These are phyloP conservation scores for Pavo muticus DNA, from an alignment of 2,113 vertebrate species.

Conservation along the genomic window DNA sequence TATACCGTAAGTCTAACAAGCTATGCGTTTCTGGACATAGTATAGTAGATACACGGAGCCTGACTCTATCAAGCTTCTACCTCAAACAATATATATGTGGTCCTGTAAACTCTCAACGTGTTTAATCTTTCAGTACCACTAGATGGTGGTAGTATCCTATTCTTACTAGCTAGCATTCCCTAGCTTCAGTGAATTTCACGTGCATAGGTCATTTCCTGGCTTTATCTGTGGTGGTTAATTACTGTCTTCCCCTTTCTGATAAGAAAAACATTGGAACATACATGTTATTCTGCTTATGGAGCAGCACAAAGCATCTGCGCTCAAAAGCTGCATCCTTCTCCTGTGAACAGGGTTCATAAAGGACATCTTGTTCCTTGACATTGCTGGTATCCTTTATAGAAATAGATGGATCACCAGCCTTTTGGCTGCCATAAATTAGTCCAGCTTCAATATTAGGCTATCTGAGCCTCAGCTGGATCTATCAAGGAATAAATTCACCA, in stretches of 20 bases:
- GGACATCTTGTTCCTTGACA: not conserved
- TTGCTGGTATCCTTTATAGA: not conserved
- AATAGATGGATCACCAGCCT: not conserved
- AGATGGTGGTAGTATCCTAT: constrained; percentile 37
- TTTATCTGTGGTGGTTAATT: not conserved
- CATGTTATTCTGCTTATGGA: not conserved
- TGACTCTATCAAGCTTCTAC: not conserved
- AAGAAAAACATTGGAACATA: not conserved
- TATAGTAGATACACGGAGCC: not conserved
- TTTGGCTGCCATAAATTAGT: not conserved
- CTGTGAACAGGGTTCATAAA: not conserved
- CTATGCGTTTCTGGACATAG: not conserved
- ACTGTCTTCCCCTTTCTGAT: not conserved
- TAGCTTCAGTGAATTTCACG: not conserved
- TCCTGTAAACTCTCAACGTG: not conserved
- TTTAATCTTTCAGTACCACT: not conserved
- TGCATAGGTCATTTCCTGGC: not conserved
- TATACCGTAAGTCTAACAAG: not conserved
- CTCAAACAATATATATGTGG: accelerated
- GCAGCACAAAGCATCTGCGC: not conserved
- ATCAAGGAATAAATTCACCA: not conserved
- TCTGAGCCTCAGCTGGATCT: not conserved
- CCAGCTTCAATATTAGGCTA: not conserved
- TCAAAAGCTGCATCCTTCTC: not conserved
- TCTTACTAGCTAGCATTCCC: not conserved